Evolutionary conservation across 2,888 invertebrate species (phyloP).

Genomic region (Aporophyla nigra): DNA sequence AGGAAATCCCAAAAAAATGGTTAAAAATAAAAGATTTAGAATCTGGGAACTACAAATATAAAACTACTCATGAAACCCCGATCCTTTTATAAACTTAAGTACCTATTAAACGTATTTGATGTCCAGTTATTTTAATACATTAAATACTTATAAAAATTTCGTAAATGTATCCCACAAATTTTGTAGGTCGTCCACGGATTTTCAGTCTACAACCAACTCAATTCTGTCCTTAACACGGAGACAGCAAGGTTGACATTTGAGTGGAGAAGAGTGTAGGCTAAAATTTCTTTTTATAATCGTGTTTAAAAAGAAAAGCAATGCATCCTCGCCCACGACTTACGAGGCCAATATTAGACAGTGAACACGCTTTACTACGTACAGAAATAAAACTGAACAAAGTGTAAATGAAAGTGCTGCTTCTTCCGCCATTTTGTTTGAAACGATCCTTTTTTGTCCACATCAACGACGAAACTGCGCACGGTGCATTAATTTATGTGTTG

Average conservation of each 20-base stretch:
- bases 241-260: slow-evolving; percentile 59
- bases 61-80: slow-evolving; percentile 32
- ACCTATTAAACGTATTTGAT: slow-evolving; percentile 34
- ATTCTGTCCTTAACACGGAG: slow-evolving; percentile 7
- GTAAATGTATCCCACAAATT: slow-evolving; percentile 45
- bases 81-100: slow-evolving; percentile 13
- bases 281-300: slow-evolving; percentile 70
- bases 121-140: slow-evolving; percentile 45
- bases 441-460: slow-evolving; percentile 42
- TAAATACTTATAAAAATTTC: slow-evolving; percentile 42
- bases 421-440: slow-evolving; percentile 39
- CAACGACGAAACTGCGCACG: slow-evolving; percentile 29
- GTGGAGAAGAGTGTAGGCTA: slow-evolving; percentile 43
- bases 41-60: background rate
- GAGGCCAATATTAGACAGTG: slow-evolving; percentile 73
- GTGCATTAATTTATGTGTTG: slow-evolving; percentile 23
- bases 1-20: background rate
- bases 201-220: background rate
- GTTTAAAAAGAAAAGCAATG: slow-evolving; percentile 76
- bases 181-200: slow-evolving; percentile 58
- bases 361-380: slow-evolving; percentile 68
- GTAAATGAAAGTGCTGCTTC: slow-evolving; percentile 54
- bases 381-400: slow-evolving; percentile 70
- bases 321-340: slow-evolving; percentile 75
- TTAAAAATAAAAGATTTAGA: background rate